Conservation (phyloP, 2,113 vertebrate species). For the Triplophysa dalaica region DNA sequence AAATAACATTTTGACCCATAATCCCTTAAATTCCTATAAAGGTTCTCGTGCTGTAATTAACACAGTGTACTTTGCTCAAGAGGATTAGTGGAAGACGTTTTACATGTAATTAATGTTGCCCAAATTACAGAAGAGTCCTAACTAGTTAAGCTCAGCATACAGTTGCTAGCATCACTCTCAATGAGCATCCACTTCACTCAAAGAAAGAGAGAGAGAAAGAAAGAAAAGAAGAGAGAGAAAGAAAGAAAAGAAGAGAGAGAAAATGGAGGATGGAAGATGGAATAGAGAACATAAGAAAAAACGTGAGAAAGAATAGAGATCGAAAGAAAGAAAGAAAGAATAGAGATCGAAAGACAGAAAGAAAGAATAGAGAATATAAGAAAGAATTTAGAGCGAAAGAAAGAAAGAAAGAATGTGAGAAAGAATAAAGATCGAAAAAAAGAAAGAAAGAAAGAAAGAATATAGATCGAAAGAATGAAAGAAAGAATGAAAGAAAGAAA, state of each 20-base stretch:
- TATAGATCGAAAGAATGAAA: too few species aligned
- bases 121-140: slow-evolving; percentile 49
- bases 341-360: background rate
- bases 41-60: slow-evolving; percentile 40
- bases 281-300: too few species aligned
- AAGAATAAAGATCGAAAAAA: too few species aligned
- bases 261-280: too few species aligned
- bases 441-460: too few species aligned
- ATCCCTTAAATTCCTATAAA: slow-evolving; percentile 37
- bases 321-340: too few species aligned
- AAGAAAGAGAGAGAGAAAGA: background rate
- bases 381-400: too few species aligned
- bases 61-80: slow-evolving; percentile 16
- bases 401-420: background rate
- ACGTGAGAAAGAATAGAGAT: background rate
- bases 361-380: too few species aligned
- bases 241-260: too few species aligned
- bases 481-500: too few species aligned
- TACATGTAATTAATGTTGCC: slow-evolving; percentile 56
- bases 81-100: slow-evolving; percentile 38
- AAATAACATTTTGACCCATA: background rate
- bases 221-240: too few species aligned
- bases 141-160: slow-evolving; percentile 44
- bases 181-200: slow-evolving; percentile 28
- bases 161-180: slow-evolving; percentile 4